phyloP scores from a whole-genome alignment of 64 coral and sea anemone species.

The Actinia tenebrosa region DNA sequence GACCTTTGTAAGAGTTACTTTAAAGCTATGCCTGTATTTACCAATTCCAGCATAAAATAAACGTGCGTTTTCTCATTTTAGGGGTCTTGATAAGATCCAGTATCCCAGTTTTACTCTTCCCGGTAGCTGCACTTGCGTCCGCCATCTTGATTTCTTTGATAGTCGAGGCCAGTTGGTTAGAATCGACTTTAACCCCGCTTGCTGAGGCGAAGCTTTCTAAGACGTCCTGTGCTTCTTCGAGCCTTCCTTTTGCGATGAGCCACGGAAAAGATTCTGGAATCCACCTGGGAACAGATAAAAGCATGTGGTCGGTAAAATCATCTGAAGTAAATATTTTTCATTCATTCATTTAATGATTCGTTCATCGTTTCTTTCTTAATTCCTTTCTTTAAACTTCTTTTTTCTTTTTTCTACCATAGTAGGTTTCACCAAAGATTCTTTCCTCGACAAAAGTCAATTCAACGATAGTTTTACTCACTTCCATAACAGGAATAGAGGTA shows the following conservation, averaged over 20 bases:
- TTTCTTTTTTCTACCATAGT: too few species aligned
- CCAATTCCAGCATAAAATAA: constrained; percentile 36
- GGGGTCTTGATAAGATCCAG: constrained; percentile 19
- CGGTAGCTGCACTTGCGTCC: not conserved
- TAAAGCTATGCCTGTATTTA: not conserved
- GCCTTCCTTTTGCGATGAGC: constrained; percentile 49
- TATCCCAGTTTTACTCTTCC: not conserved
- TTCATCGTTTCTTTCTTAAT: too few species aligned
- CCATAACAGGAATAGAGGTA: constrained; percentile 15
- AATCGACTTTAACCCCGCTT: constrained; percentile 32
- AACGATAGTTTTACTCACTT: constrained; percentile 14
- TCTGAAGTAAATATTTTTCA: too few species aligned
- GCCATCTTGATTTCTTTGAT: constrained; percentile 25
- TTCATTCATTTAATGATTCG: too few species aligned
- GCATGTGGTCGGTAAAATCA: too few species aligned
- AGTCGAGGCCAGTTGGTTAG: not conserved
- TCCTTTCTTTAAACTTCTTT: too few species aligned
- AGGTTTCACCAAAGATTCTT: too few species aligned
- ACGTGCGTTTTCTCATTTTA: constrained; percentile 38
- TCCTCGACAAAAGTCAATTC: too few species aligned
- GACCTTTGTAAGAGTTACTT: not conserved
- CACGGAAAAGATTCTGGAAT: constrained; percentile 48
- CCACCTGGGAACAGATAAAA: not conserved
- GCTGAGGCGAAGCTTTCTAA: constrained; percentile 34
- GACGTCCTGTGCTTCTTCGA: constrained; percentile 30